Evolutionary conservation across 2,113 vertebrate genomes (phyloP).

Genomic region (Aegithalos caudatus): DNA sequence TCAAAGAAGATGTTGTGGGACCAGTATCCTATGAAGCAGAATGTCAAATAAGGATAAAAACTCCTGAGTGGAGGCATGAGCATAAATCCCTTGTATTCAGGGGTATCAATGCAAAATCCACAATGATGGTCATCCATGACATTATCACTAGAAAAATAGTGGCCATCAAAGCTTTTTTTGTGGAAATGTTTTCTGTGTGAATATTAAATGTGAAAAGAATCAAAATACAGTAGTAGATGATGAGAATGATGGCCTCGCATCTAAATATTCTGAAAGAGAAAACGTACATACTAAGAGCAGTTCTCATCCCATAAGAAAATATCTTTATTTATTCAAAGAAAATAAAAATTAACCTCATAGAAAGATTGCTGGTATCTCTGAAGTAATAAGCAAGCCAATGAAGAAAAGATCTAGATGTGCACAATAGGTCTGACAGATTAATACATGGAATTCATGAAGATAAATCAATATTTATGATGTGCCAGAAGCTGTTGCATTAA

Average conservation of each 20-base stretch:
- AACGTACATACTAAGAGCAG: neutral
- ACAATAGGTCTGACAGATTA: neutral
- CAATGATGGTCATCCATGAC: accelerated
- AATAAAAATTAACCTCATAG: neutral
- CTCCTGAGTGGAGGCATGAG: neutral
- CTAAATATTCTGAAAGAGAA: neutral
- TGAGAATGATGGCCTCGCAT: neutral
- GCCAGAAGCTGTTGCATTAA: neutral
- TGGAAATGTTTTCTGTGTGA: neutral
- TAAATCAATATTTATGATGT: neutral
- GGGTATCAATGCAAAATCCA: neutral
- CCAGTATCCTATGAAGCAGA: neutral
- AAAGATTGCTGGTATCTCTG: neutral
- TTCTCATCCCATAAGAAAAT: neutral
- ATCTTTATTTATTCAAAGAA: neutral
- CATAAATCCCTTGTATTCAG: neutral
- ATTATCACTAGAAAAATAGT: neutral
- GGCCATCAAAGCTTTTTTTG: neutral
- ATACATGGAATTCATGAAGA: neutral
- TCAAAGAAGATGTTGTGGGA: neutral
- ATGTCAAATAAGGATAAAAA: neutral
- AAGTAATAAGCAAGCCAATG: neutral
- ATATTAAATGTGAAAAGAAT: neutral
- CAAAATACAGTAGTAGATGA: neutral
- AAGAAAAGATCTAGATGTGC: neutral